phyloP scores from a whole-genome alignment of 1,140 invertebrate genomes.

The Euwallacea fornicatus region DNA sequence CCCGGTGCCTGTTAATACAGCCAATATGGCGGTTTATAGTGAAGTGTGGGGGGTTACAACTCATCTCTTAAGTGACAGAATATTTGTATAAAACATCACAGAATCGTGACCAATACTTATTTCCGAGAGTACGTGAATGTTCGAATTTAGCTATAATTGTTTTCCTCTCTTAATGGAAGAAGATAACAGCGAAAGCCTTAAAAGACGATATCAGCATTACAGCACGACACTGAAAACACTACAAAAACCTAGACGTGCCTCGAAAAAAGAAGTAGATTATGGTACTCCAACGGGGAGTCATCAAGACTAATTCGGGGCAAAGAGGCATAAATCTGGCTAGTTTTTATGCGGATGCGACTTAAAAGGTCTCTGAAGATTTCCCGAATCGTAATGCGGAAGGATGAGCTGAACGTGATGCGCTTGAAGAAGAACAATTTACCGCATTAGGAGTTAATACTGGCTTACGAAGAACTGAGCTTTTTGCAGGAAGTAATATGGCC shows the following conservation, averaged over 20 bases:
- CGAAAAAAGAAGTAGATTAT: conserved; percentile 19
- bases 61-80: too few relatives aligned
- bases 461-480: conserved; percentile 10
- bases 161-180: background rate
- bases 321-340: conserved; percentile 28
- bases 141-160: too few relatives aligned
- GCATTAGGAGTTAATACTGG: conserved; percentile 17
- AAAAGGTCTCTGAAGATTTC: conserved; percentile 28
- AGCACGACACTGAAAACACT: conserved; percentile 4
- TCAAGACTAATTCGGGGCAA: conserved; percentile 31
- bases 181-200: background rate
- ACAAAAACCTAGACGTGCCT: conserved; percentile 14
- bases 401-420: conserved; percentile 29
- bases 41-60: too few relatives aligned
- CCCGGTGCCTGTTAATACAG: background rate
- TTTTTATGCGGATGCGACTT: conserved; percentile 20
- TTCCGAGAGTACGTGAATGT: too few relatives aligned
- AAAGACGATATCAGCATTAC: background rate
- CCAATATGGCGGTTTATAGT: too few relatives aligned
- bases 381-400: conserved; percentile 33
- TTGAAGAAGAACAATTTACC: conserved; percentile 32
- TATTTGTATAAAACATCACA: too few relatives aligned
- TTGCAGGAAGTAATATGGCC: conserved; percentile 4
- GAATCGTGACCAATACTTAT: too few relatives aligned
- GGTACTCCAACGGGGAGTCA: conserved; percentile 29